phyloP scores from a whole-genome alignment of 2,113 vertebrate genomes.

The Glaucidium brasilianum region DNA sequence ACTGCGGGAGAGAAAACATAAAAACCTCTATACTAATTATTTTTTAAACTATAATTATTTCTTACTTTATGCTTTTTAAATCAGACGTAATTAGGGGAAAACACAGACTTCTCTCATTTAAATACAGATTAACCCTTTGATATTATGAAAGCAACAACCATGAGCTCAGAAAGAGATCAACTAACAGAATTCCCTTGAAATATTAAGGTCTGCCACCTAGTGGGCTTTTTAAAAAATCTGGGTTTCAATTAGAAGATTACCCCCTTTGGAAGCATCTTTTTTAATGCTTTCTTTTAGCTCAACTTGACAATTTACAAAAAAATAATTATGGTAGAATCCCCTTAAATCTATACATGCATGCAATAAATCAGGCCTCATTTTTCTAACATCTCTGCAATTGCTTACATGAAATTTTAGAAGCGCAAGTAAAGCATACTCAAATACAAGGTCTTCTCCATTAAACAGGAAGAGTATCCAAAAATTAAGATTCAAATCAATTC shows the following conservation, averaged over 20 bases:
- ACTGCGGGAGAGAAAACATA: too few relatives aligned
- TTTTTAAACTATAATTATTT: neutral
- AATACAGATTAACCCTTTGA: neutral
- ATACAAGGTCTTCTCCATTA: neutral
- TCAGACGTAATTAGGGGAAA: neutral
- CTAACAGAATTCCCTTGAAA: neutral
- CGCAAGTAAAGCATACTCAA: neutral
- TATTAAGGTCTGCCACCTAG: neutral
- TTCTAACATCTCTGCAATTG: neutral
- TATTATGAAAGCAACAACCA: neutral
- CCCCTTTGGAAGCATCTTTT: neutral
- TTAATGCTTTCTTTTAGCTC: neutral
- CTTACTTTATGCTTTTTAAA: neutral
- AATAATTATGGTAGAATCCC: neutral
- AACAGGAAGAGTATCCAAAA: neutral
- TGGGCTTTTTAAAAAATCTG: neutral
- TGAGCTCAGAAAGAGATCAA: neutral
- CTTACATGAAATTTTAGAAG: neutral
- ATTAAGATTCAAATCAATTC: neutral
- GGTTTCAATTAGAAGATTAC: neutral
- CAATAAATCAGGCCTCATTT: neutral
- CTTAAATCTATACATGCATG: neutral
- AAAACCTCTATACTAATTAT: neutral
- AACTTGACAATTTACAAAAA: neutral
- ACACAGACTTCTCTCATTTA: neutral